Evolutionary conservation across 30 jellyfish, hydroid and myxozoan species (phyloP).

Genomic region (Chrysaora quinquecirrha): DNA sequence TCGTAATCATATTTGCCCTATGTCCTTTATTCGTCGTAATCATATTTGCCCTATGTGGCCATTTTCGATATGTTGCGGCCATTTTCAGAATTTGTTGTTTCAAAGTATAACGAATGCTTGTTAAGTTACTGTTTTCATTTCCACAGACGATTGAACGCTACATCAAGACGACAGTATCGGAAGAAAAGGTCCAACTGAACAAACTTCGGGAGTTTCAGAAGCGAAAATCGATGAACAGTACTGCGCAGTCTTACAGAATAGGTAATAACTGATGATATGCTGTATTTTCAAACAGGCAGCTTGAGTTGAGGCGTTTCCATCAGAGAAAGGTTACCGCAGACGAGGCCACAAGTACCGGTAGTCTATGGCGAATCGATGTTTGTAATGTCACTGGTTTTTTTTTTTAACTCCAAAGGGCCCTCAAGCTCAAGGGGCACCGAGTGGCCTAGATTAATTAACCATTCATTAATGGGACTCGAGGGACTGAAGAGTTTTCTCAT

Average conservation of each 20-base stretch:
- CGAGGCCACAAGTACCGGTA: not conserved
- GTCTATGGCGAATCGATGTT: not conserved
- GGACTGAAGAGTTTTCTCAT: too few relatives aligned
- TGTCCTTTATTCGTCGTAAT: too few relatives aligned
- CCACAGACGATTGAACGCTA: conserved; percentile 50
- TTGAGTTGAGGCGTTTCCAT: not conserved
- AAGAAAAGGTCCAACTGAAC: conserved; percentile 27
- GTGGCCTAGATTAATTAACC: too few relatives aligned
- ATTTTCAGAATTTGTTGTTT: too few relatives aligned
- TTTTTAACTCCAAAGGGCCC: not conserved
- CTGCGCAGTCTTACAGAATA: conserved; percentile 56
- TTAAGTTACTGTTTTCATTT: too few relatives aligned
- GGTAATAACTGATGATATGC: conserved; percentile 7
- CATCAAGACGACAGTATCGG: conserved; percentile 28
- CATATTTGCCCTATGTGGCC: too few relatives aligned
- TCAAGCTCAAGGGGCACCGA: not conserved
- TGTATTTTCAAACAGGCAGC: not conserved
- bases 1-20: too few relatives aligned
- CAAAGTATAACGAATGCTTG: too few relatives aligned
- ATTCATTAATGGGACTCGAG: too few relatives aligned
- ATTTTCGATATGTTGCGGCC: too few relatives aligned
- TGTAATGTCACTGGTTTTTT: too few relatives aligned
- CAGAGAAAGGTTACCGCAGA: not conserved
- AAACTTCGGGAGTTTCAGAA: conserved; percentile 44
- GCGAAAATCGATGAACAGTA: conserved; percentile 27